Evolutionary conservation across 2,888 invertebrate genomes (phyloP), one percentile per base, ranked within the genome.

Genomic region (Ctenicera cuprea): DNA sequence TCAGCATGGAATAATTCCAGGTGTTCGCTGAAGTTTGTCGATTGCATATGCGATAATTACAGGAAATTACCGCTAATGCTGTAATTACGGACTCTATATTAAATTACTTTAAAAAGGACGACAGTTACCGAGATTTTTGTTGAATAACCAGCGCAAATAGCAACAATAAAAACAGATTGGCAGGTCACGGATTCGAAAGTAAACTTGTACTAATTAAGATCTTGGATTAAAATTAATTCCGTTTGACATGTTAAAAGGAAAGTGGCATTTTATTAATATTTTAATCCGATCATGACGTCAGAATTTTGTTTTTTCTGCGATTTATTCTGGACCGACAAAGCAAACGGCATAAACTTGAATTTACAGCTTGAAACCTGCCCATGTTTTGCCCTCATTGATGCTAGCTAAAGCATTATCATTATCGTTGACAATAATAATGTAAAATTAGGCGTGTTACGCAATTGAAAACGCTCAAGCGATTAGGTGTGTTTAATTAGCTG

Each of bases 21-120:
- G 70, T 70, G 70, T 63, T 37, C 69, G 18, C 43, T 63, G 43
- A 18, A 52, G 65, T 64, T 64, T 45, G 38, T 26, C 57, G 67
- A 67, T 67, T 26, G 59, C 38, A 11, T 26, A 16, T 11, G 11
- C 26, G 57, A 69, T 57, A 67, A 69, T 67, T 67, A 30, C 54
- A 43, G 14, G 7, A 30, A 61, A 41, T 50, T 26, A 50, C 50
- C 50, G 50, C 22, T 50, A 50, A 50, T 12, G 26, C 12, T 0
- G 12, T 12, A 50, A 50, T 50, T 50, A 26, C 12, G 11, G 50
- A 12, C 22, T 20, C 3, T 7, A 48, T 26, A 50, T 57, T 37
- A 33, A 57, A 16, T 14, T 5, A 22, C 14, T 3, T 9, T 33
- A 11, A 57, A 54, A 57, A 57, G 16, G 33, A 18, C n/a, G 16